phyloP scores from a whole-genome alignment of 2,113 vertebrate genomes.

The Piaya cayana region DNA sequence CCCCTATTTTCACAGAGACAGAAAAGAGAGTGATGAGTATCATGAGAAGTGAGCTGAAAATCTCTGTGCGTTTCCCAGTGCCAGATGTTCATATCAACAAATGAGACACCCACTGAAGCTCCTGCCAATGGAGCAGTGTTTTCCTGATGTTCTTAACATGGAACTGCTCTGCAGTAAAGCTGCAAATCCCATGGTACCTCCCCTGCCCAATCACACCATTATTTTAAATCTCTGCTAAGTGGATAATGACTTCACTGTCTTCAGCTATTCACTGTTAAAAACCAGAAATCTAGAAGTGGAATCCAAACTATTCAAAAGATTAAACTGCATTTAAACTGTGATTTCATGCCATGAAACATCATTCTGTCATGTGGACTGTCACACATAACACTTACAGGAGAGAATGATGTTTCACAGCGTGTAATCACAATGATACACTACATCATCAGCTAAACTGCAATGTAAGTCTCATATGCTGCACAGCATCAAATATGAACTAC shows the following conservation, averaged over 20 bases:
- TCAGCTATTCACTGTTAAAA: not conserved
- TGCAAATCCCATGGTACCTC: not conserved
- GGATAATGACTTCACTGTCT: not conserved
- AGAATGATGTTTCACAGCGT: not conserved
- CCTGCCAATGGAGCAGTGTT: not conserved
- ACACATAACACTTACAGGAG: not conserved
- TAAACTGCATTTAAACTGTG: not conserved
- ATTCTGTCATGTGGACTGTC: not conserved
- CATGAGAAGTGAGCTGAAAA: not conserved
- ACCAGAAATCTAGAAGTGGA: not conserved
- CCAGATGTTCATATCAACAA: not conserved
- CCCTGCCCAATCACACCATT: not conserved
- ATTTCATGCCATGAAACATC: not conserved
- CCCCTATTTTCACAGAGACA: not conserved
- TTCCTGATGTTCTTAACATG: not conserved
- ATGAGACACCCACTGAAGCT: not conserved
- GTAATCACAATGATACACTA: not conserved
- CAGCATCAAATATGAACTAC: not conserved
- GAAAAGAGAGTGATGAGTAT: not conserved
- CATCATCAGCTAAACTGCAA: not conserved
- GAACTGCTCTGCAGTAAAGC: not conserved
- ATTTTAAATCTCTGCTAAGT: not conserved
- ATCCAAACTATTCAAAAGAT: not conserved
- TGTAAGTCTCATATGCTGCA: not conserved
- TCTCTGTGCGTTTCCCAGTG: not conserved